Evolutionary conservation across 2,888 invertebrate species (phyloP), one percentile per base, ranked within the genome.

Genomic region (Caenorhabditis sp.): DNA sequence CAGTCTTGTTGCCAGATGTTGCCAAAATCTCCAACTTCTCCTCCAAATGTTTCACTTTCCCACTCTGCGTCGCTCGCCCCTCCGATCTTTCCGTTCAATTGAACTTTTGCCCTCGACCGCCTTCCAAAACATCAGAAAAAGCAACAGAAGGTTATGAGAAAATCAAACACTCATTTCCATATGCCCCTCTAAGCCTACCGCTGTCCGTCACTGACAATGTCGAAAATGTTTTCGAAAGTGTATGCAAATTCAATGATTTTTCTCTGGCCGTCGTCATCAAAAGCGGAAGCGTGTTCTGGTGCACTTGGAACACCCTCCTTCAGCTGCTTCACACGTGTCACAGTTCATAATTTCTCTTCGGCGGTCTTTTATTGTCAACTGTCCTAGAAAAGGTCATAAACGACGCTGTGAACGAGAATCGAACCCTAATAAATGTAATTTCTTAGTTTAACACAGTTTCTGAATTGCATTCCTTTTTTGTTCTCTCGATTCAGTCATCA

Each of bases 1-100:
- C 56, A 66, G 39, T n/a, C 63, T 43, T 56, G 56, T 50, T 41
- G 50, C 68, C 68, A 68, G 68, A 68, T 68, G 68, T 59, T 41
- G 48, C 26, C 46, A 27, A 26, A 48, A 48, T 15, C 24, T n/a
- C 24, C 24, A 17, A 48, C 32, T 45, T 17, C 24, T 26, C 24
- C 17, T 22, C 41, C 55, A 22, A 41, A 55, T 56, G 55, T 35
- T 58, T 58, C 66, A 37, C 56, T 68, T 66, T 66, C 30, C 30
- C 61, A 37, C 39, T 52, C 52, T 52, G 52, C 43, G n/a, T 41
- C 15, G 2, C 37, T 59, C 58, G 48, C 43, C 45, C n/a, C 39
- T n/a, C 15, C n/a, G n/a, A 22, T 24, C 11, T 63, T 26, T 61
- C 46, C 15, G 26, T 61, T 48, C 8, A 26, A n/a, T n/a, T n/a